Evolutionary conservation across 1,140 invertebrate species (phyloP), one percentile per base, ranked within the genome.

Genomic region (Octopus sinensis): DNA sequence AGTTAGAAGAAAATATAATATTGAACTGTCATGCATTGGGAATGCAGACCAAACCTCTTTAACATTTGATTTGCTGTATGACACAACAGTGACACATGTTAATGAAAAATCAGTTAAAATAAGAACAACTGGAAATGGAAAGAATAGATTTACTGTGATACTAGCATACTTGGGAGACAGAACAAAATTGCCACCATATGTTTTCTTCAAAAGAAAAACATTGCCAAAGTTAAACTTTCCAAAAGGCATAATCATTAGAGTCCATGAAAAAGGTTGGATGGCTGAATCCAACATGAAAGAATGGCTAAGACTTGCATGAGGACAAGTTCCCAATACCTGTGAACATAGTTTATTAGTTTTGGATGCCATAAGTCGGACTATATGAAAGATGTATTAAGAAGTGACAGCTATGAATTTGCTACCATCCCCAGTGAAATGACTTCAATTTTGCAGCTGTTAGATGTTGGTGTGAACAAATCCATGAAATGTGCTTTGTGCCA

Each of bases 21-120:
- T n/a, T 53, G 54, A 54, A 12, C 62, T 76, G 4, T 12, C 6
- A 12, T 10, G 4, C 71, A 30, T 43, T 6, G 4, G 4, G 5
- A 13, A 80, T 77, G 7, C 71, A 78, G 68, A 76, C 13, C 68
- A 54, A 80, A 30, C 30, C 9, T 51, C 13, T 51, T n/a, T 30
- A 2, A 9, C 5, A 76, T 5, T 78, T 0, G 5, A 23, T 62
- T 9, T 62, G 17, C 7, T 73, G n/a, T 53, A 12, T 54, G 13
- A 23, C 79, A 51, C 17, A 13, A 79, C 5, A 17, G 53, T 51
- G 5, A 23, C 23, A 6, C 30, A 23, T 53, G n/a, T 4, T 7
- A 71, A 78, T 43, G 68, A 86, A 85, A 62, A 53, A 76, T 53
- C 80, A 79, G 43, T 30, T 30, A 53, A 12, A 56, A 5, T 23